A percentile compares a stretch with the other conserved stretches of the same genome.
Conservation (phyloP, 2,113 vertebrate genomes). For the Sitta europaea region DNA sequence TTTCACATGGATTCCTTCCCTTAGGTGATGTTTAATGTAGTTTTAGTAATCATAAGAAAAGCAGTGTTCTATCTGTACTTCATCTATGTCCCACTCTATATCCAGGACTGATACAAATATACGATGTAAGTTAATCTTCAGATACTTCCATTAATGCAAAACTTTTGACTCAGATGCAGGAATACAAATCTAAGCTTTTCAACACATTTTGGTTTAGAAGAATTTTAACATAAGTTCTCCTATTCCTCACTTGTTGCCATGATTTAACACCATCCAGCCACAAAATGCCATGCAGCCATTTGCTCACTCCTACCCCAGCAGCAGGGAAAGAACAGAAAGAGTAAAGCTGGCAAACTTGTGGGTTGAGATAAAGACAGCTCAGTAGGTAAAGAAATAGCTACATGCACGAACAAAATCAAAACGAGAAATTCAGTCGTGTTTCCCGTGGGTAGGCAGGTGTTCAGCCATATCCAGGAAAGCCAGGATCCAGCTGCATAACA, state of each 20-base stretch:
- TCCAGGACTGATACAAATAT: background rate
- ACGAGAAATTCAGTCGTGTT: background rate
- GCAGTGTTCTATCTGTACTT: rapidly evolving
- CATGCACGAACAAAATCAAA: background rate
- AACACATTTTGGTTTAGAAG: background rate
- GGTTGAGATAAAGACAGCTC: background rate
- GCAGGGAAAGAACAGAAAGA: background rate
- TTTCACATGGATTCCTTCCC: background rate
- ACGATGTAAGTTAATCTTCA: background rate
- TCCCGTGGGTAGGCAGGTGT: too few relatives aligned
- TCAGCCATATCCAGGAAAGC: background rate
- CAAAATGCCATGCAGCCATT: background rate
- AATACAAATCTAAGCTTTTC: background rate
- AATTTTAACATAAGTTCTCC: background rate
- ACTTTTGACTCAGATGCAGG: background rate
- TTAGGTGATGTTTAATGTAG: background rate
- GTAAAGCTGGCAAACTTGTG: background rate
- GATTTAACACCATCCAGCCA: background rate
- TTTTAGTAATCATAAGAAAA: background rate
- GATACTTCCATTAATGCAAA: background rate
- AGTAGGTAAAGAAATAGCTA: background rate
- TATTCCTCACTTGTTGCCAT: background rate
- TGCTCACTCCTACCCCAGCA: background rate
- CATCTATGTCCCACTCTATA: background rate
- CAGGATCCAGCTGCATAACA: background rate